Evolutionary conservation across 2,888 invertebrate genomes (phyloP), one percentile per base, ranked within the genome.

Genomic region (Chaetogeoica ovagalla): DNA sequence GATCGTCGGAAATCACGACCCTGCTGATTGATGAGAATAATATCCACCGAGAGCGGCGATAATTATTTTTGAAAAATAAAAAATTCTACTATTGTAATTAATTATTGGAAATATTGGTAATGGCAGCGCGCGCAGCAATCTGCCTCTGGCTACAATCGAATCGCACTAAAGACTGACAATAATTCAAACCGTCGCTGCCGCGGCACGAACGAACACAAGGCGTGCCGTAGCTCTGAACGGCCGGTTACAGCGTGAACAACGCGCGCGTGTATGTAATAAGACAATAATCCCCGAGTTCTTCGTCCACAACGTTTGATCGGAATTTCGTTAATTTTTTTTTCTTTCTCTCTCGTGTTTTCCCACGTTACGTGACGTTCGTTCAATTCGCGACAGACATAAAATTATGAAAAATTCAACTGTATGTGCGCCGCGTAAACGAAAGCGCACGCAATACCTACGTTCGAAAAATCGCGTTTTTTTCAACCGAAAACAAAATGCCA

Each of bases 1-100:
- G 75, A 68, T 76, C 48, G 3, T 48, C 66, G n/a, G 79, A 65
- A 79, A 79, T 79, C 79, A 79, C 70, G 79, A 70, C 71, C 71
- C 79, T 23, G 57, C 62, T 79, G 70, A 79, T 79, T 65, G 79
- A 79, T 71, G 79, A 30, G 55, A 71, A 71, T 71, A 79, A 71
- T 65, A 59, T 59, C 57, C 59, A 57, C 66, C 66, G 19, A 59
- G 66, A 76, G 68, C 75, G 74, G 66, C 66, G 75, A 76, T 76
- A 76, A 76, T 76, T 76, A 76, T 76, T 76, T 76, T 76, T 30
- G 48, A 19, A 68, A 75, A 48, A 76, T 68, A 76, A 79, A 43
- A 55, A 71, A 77, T 52, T 79, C 71, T 71, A 79, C 62, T 55
- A 71, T 79, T 65, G 57, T 71, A 63, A 79, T 71, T 79, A 79